A percentile compares a stretch with the other conserved stretches of the same genome.
These are phyloP conservation scores for Plemyria rubiginata DNA, from an alignment of 2,888 invertebrate genomes.

Conservation along the genomic window DNA sequence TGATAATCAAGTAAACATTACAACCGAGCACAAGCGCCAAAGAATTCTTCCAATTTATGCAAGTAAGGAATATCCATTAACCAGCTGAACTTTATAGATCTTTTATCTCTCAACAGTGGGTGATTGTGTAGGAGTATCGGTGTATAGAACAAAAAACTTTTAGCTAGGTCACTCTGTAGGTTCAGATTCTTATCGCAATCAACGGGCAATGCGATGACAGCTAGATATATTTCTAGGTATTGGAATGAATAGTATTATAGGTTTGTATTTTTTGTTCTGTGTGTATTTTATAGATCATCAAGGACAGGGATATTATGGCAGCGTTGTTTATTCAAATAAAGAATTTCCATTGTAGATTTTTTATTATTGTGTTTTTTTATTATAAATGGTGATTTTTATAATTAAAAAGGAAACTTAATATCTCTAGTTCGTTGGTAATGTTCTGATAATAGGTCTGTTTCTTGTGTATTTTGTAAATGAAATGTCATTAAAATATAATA, in stretches of 20 bases:
- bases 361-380: too few relatives aligned
- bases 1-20: too few relatives aligned
- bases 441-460: too few relatives aligned
- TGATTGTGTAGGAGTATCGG: conserved; percentile 40
- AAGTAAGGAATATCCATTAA: conserved; percentile 42
- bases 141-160: conserved; percentile 3
- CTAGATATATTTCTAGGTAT: background rate
- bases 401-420: too few relatives aligned
- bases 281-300: background rate
- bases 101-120: conserved; percentile 38
- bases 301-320: background rate
- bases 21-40: conserved; percentile 17
- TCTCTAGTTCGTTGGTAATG: too few relatives aligned
- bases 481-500: too few relatives aligned
- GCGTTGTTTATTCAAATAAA: too few relatives aligned
- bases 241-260: background rate
- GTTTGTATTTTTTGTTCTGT: background rate
- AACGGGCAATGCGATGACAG: conserved; percentile 4
- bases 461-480: too few relatives aligned
- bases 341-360: too few relatives aligned
- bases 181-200: background rate
- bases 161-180: conserved; percentile 7
- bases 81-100: conserved; percentile 35
- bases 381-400: too few relatives aligned
- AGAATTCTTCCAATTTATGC: conserved; percentile 35